Conservation (phyloP, 2,888 invertebrate species). For the Ferdinandea cuprea region DNA sequence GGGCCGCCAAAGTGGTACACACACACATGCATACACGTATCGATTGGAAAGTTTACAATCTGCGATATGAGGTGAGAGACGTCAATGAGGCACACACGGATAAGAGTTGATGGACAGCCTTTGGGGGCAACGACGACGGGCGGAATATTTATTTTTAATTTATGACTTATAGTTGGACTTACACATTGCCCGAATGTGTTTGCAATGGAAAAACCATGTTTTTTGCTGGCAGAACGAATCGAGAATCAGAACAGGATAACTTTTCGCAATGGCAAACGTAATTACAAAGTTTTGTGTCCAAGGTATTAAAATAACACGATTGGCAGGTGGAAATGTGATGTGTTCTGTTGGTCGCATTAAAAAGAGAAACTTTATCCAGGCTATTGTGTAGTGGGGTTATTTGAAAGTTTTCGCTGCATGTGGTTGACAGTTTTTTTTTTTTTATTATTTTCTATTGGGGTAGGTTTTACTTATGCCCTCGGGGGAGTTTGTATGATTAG, state of each 20-base stretch:
- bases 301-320: constrained; percentile 67
- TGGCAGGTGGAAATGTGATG: constrained; percentile 65
- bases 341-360: constrained; percentile 33
- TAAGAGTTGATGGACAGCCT: constrained; percentile 63
- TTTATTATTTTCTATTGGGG: no score
- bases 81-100: constrained; percentile 62
- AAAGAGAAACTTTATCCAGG: constrained; percentile 36
- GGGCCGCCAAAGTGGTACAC: not conserved
- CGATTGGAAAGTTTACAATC: constrained; percentile 61
- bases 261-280: constrained; percentile 54
- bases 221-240: constrained; percentile 7
- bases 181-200: constrained; percentile 42
- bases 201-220: constrained; percentile 38
- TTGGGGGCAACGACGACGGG: constrained; percentile 20
- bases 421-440: no score
- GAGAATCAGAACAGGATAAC: constrained; percentile 25
- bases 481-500: no score
- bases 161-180: constrained; percentile 68
- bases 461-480: no score
- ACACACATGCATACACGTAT: constrained; percentile 9
- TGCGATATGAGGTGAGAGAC: constrained; percentile 63
- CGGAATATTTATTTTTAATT: constrained; percentile 72
- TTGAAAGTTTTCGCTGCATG: no score
- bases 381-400: not conserved
- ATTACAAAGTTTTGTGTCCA: constrained; percentile 60